A percentile compares a stretch with the other conserved stretches of the same genome.
phyloP scores from a whole-genome alignment of 2,888 invertebrate species.

The Poecilus cupreus region DNA sequence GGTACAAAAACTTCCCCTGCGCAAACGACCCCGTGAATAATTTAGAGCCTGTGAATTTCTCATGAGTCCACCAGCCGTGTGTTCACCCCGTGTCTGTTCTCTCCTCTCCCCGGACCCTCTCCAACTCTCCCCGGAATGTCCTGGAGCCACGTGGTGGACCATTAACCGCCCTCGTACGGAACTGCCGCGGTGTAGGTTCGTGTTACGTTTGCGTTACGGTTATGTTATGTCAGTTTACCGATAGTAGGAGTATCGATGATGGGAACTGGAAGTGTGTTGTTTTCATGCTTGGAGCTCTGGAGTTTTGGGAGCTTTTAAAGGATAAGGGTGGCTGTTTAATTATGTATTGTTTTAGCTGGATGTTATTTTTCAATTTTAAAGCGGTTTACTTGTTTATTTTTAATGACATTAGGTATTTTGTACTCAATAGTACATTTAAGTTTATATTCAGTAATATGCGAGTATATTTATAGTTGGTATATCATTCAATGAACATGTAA shows the following conservation, averaged over 20 bases:
- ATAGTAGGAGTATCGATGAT: background rate
- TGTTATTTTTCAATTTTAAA: background rate
- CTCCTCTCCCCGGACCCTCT: background rate
- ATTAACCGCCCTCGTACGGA: constrained; percentile 17
- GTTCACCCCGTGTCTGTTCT: constrained; percentile 17
- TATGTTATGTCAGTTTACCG: constrained; percentile 16
- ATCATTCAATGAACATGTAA: too few species aligned
- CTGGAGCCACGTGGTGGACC: constrained; percentile 8
- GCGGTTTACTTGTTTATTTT: background rate
- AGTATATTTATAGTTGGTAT: too few species aligned
- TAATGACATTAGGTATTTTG: background rate
- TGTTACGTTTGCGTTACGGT: background rate
- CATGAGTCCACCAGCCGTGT: constrained; percentile 62
- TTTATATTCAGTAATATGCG: background rate
- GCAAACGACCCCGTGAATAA: constrained; percentile 61
- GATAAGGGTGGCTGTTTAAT: background rate
- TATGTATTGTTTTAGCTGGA: background rate
- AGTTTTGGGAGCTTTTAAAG: background rate
- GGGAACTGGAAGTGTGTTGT: background rate
- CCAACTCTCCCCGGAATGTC: background rate
- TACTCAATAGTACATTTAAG: background rate
- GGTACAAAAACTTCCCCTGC: constrained; percentile 8
- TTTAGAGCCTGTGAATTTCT: constrained; percentile 64
- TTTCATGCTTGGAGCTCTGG: background rate
- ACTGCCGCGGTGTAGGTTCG: background rate